phyloP scores from a whole-genome alignment of 2,888 invertebrate genomes.

The Phortica magna region DNA sequence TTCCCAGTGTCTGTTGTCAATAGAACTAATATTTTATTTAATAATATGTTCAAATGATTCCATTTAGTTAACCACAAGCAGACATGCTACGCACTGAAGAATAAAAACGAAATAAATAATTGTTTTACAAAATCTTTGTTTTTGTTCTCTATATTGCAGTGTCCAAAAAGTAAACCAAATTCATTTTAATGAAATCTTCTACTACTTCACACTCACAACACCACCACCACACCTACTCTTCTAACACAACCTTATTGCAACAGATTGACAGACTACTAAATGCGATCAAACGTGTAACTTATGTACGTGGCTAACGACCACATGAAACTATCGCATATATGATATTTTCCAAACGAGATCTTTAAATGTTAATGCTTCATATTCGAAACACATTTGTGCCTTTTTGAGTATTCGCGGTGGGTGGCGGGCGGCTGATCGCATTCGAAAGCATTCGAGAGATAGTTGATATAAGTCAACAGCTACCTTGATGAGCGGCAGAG shows the following conservation, averaged over 20 bases:
- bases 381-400: no score
- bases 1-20: not conserved
- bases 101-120: not conserved
- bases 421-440: no score
- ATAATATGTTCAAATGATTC: not conserved
- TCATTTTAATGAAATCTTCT: constrained; percentile 55
- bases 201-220: constrained; percentile 48
- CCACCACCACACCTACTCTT: constrained; percentile 54
- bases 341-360: not conserved
- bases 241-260: constrained; percentile 46
- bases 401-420: no score
- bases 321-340: no score
- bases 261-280: not conserved
- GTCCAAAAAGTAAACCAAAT: constrained; percentile 71
- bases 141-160: constrained; percentile 75
- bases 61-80: not conserved
- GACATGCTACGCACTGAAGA: constrained; percentile 45
- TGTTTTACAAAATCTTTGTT: constrained; percentile 50
- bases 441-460: not conserved
- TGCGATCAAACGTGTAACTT: not conserved
- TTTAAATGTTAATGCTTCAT: not conserved
- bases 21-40: not conserved
- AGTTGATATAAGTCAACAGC: not conserved
- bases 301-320: not conserved
- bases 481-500: constrained; percentile 34